phyloP scores from a whole-genome alignment of 2,888 invertebrate genomes.

The Seira ritae region DNA sequence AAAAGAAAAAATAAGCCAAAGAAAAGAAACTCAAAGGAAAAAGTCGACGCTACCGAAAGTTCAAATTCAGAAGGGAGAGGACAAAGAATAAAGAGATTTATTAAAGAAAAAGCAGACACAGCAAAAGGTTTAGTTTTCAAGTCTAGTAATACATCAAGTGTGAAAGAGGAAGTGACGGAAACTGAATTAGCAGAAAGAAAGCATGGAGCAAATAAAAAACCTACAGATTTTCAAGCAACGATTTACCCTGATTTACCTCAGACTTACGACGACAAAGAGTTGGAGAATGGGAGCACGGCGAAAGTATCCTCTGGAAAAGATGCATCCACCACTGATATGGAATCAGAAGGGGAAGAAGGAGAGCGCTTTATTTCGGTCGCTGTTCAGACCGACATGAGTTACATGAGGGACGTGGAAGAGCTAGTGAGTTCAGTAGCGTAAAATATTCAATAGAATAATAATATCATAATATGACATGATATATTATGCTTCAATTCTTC shows the following conservation, averaged over 20 bases:
- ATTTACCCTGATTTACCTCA: constrained; percentile 46
- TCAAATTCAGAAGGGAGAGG: constrained; percentile 12
- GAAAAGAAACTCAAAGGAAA: constrained; percentile 17
- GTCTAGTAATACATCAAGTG: not conserved
- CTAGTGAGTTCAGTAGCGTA: constrained; percentile 11
- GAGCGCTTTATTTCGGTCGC: constrained; percentile 47
- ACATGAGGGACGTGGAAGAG: constrained; percentile 56
- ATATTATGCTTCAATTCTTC: too few relatives aligned
- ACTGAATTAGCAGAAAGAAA: constrained; percentile 32
- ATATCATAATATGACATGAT: too few relatives aligned
- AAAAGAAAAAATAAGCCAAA: not conserved
- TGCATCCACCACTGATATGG: constrained; percentile 16
- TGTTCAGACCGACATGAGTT: constrained; percentile 58
- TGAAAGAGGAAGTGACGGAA: constrained; percentile 18
- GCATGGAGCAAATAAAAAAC: not conserved
- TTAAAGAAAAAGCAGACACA: constrained; percentile 28
- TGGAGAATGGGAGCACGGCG: not conserved
- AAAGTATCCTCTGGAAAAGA: not conserved
- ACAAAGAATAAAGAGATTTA: constrained; percentile 31
- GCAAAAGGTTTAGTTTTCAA: constrained; percentile 45
- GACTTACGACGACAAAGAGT: not conserved
- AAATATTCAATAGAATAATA: not conserved
- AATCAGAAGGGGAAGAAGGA: constrained; percentile 26
- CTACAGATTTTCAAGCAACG: constrained; percentile 22
- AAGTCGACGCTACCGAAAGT: not conserved